Evolutionary conservation across 1,140 invertebrate species (phyloP).

Genomic region (Diprion similis): DNA sequence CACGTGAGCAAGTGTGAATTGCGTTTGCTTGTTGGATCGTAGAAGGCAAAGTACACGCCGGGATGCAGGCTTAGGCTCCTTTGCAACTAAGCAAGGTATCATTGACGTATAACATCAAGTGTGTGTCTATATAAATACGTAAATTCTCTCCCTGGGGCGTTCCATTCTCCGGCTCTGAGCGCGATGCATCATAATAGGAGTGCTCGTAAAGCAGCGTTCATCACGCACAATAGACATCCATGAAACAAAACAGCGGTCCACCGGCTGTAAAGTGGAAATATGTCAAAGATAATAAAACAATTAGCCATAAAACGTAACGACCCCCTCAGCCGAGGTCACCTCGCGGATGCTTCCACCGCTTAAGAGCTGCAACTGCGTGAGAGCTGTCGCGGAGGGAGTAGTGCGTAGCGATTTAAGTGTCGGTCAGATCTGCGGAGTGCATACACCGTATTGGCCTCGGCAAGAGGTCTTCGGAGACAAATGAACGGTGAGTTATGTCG

Average conservation of each 20-base stretch:
- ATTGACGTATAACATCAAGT: neutral
- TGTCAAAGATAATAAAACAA: slow-evolving; percentile 66
- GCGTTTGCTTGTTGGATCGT: too few relatives aligned
- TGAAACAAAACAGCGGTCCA: slow-evolving; percentile 54
- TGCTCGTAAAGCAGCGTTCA: slow-evolving; percentile 48
- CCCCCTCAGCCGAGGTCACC: slow-evolving; percentile 38
- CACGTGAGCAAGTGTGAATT: too few relatives aligned
- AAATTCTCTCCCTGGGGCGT: neutral
- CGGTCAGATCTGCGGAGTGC: neutral
- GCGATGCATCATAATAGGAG: slow-evolving; percentile 3
- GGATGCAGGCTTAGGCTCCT: too few relatives aligned
- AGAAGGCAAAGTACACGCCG: too few relatives aligned
- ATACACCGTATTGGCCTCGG: neutral
- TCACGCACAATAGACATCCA: slow-evolving; percentile 58
- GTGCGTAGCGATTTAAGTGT: slow-evolving; percentile 16
- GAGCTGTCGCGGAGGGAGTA: slow-evolving; percentile 33
- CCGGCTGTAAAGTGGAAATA: slow-evolving; percentile 62
- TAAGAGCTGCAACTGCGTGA: slow-evolving; percentile 38
- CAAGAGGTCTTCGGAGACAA: slow-evolving; percentile 30
- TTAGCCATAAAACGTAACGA: slow-evolving; percentile 65
- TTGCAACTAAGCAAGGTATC: neutral
- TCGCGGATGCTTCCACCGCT: slow-evolving; percentile 43
- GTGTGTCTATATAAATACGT: neutral
- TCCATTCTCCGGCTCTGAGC: neutral
- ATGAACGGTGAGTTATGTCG: slow-evolving; percentile 43